Evolutionary conservation across 2,113 vertebrate species (phyloP), one percentile per base, ranked within the genome.

Genomic region (Otus sunia): DNA sequence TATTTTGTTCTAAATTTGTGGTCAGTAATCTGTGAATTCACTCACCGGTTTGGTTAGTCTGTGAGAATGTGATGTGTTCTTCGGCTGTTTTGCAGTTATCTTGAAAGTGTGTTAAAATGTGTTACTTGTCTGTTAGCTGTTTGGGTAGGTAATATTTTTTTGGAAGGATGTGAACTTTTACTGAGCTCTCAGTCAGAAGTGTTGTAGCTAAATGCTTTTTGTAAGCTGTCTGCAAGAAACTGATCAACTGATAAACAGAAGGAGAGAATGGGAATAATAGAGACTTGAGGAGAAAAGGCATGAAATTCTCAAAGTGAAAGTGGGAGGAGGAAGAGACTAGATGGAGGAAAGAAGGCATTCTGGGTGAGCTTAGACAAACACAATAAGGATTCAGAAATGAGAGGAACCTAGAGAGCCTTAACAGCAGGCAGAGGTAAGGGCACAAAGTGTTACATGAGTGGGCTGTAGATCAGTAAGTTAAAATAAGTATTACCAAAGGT

Each of bases 371-470:
- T 71, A 39, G 55, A 60, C 13, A 21, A 20, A 39, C 32, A 43
- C 0, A 1, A 1, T 60, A 45, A 47, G 20, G 19, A 23, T 47
- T 87, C 22, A 8, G 39, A 11, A 69, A 52, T 81, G 26, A 26
- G 17, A 64, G 5, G 12, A 78, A 15, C n/a, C 21, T 29, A 32
- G 10, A 78, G 37, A 88, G 32, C n/a, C 34, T 50, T 6, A 62
- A 7, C 14, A 85, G 41, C 25, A 47, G 34, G 26, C 26, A 60
- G 67, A 83, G 47, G 32, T 82, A 68, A 86, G 14, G 19, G 49
- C 27, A 30, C 1, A 3, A 59, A 6, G 12, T 32, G 26, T 56
- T 72, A n/a, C 0, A 0, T 64, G 73, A 77, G 34, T 18, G 32
- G 55, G 16, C 34, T 83, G 47, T 43, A 62, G 59, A 66, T 81